Base-by-base conservation (phyloP, 2,888 invertebrate genomes). In the Lithophane socia region DNA sequence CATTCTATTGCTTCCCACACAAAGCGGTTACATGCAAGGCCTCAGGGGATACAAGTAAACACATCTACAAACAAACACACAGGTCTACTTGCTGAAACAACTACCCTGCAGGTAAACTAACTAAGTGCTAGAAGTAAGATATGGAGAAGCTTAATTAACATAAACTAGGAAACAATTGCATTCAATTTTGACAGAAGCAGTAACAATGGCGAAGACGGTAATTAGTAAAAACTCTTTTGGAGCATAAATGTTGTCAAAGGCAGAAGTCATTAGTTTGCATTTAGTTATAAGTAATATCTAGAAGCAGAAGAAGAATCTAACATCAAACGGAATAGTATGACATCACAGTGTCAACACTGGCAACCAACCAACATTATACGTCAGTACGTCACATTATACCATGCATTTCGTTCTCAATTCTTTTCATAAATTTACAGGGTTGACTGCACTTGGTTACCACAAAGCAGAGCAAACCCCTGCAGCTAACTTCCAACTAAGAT, bases 21-120 rank as follows among this genome's bases (percentile, higher is more conserved):
- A 79, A 67, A 74, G 70, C 42, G 42, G 54, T 71, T 18, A 37
- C 61, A 67, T 52, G 69, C 70, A 66, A 67, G 37, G 64, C 79
- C 79, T 54, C 58, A n/a, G 58, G 79, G 68, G 52, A 70, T 13
- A 67, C 68, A 54, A 52, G 70, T 21, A 73, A 83, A 80, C 60
- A 77, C 65, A 58, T 52, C 24, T 29, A 61, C 60, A 68, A 24
- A 61, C 63, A 52, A 37, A 73, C 83, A 82, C 73, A 70, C 73
- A 44, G 21, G 4, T 68, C 64, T 60, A 71, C 54, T 68, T 68
- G 71, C 65, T 82, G 67, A 68, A 74, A 84, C 49, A 54, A 71
- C 80, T 58, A 5, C 37, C 24, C 42, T n/a, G 54, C 58, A 64
- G 58, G 58, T 71, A 49, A 66, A 65, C 44, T 47, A 65, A 54